Conservation (phyloP, 2,113 vertebrate genomes). For the Nycticebus coucang region DNA sequence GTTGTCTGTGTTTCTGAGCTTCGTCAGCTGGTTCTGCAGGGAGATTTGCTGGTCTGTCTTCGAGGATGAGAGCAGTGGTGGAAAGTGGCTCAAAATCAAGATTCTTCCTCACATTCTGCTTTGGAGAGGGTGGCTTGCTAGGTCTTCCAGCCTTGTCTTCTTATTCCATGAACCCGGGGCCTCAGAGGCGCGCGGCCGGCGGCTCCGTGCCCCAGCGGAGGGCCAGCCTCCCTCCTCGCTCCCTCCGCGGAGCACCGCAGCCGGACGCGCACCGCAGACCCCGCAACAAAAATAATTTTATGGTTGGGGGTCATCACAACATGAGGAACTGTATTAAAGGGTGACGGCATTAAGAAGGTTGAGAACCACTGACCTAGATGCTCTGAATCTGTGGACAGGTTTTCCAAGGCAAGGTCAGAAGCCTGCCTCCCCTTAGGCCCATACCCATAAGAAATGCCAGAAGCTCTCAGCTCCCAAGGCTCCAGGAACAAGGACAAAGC, state of each 20-base stretch:
- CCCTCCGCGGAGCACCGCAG: too few relatives aligned
- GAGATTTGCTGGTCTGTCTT: constrained; percentile 96
- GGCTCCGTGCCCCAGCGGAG: too few relatives aligned
- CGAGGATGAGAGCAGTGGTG: constrained; percentile 96
- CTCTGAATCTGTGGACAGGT: neutral
- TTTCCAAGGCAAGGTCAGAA: neutral
- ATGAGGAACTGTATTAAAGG: too few relatives aligned
- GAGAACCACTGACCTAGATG: neutral
- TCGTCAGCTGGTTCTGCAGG: constrained; percentile 98
- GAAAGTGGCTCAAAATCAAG: constrained; percentile 97
- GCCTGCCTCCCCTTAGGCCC: neutral
- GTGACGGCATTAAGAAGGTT: too few relatives aligned
- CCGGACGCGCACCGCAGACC: too few relatives aligned
- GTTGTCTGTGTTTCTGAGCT: constrained; percentile 94
- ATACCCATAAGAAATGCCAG: neutral
- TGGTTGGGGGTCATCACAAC: too few relatives aligned
- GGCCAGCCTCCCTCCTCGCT: too few relatives aligned
- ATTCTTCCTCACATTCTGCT: constrained; percentile 94
- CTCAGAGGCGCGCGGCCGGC: too few relatives aligned
- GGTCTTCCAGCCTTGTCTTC: constrained; percentile 92
- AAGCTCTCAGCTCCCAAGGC: neutral
- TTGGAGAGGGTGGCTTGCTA: constrained; percentile 91
- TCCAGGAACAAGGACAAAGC: neutral
- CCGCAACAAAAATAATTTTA: too few relatives aligned
- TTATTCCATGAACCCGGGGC: too few relatives aligned